phyloP scores from a whole-genome alignment of 2,113 vertebrate genomes.

The Tretioscincus oriximinensis region DNA sequence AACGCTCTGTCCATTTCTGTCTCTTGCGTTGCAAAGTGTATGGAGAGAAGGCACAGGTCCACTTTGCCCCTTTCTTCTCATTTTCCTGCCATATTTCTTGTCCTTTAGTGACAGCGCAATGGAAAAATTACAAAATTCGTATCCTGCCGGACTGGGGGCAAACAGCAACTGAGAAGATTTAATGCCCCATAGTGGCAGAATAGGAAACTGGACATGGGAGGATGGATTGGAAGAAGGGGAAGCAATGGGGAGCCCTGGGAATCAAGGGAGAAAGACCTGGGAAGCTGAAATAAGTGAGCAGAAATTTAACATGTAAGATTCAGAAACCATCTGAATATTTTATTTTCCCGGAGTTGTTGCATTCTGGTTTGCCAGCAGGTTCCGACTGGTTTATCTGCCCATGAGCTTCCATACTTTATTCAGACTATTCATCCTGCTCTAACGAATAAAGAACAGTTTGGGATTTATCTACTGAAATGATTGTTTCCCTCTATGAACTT shows the following conservation, averaged over 20 bases:
- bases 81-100: conserved; percentile 70
- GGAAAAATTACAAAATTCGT: conserved; percentile 71
- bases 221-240: background rate
- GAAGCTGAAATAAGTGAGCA: conserved; percentile 19
- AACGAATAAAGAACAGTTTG: too few species aligned
- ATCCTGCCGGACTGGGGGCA: conserved; percentile 63
- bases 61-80: conserved; percentile 24
- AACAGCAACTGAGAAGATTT: conserved; percentile 69
- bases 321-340: background rate
- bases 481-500: too few species aligned
- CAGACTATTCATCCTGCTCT: too few species aligned
- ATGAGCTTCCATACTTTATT: too few species aligned
- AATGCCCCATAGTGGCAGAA: conserved; percentile 57
- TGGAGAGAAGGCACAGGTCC: conserved; percentile 5
- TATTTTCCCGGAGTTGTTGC: background rate
- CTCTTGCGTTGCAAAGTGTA: background rate
- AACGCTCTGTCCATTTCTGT: conserved; percentile 32
- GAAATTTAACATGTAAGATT: background rate
- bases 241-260: conserved; percentile 20
- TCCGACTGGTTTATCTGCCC: background rate
- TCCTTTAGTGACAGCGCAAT: conserved; percentile 57
- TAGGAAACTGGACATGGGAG: conserved; percentile 51
- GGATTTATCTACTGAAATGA: too few species aligned
- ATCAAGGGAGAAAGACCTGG: conserved; percentile 38
- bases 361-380: background rate